Base-by-base conservation (phyloP, 1,140 invertebrate species). In the Polypedilum vanderplanki region DNA sequence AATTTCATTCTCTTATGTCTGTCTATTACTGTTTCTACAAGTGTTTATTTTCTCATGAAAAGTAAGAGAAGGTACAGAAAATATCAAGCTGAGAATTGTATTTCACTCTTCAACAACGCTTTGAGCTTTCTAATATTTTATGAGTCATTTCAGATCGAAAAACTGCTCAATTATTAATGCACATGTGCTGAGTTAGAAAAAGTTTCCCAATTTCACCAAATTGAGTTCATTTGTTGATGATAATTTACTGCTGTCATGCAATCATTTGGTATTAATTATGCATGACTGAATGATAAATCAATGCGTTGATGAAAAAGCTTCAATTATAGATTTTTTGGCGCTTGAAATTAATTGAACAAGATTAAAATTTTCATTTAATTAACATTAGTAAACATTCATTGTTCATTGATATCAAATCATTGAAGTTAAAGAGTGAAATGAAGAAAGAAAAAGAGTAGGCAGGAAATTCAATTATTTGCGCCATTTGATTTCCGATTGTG, bases 391-490 rank as follows among this genome's bases (percentile, higher is more conserved):
- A 33, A 5, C 24, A 33, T 33, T n/a, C 24, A 33, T 33, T 33
- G 5, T 33, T 33, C 24, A 33, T 33, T 33, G 24, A 33, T 33
- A 33, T 33, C 24, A 5, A 33, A 33, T 3, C 24, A 33, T 33
- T 5, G 24, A 57, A 15, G 46, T n/a, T 33, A 33, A 57, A 57
- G 7, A 15, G 12, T 4, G 24, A 33, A 12, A 15, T 15, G 15
- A 57, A 33, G 24, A 33, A 57, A 15, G 46, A 57, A 57, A 12
- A 57, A 12, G 46, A 57, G n/a, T n/a, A 57, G 46, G 46, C n/a
- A n/a, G 46, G 46, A 57, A 57, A 57, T 57, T 57, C 46, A 57
- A 57, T 57, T 57, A 57, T 57, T 57, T 57, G 46, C 46, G 46
- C n/a, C 46, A 57, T 57, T 57, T 57, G 46, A 57, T 57, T 57